A percentile compares a stretch with the other conserved stretches of the same genome.
Conservation (phyloP, 2,113 vertebrate genomes). For the mouse (Mus musculus) region DNA sequence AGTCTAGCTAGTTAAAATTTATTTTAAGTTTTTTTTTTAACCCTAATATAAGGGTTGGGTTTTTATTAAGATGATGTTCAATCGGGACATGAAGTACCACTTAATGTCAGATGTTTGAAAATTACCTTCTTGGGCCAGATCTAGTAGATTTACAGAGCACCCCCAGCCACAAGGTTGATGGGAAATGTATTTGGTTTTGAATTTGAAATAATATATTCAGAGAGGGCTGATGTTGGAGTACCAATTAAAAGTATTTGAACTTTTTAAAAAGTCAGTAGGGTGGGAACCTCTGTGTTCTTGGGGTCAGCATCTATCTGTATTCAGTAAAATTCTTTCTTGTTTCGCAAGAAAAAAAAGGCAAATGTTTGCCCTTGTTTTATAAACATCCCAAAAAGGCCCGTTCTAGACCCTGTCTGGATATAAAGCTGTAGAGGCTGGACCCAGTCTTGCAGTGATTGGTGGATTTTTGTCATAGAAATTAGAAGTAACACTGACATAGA, state of each 20-base stretch:
- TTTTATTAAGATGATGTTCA: slow-evolving; percentile 74
- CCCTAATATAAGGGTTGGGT: slow-evolving; percentile 66
- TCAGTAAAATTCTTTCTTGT: neutral
- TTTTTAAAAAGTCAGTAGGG: neutral
- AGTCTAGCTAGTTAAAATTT: slow-evolving; percentile 17
- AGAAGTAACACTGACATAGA: neutral
- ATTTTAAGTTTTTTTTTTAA: neutral
- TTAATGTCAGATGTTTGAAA: slow-evolving; percentile 75
- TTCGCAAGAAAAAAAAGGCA: neutral
- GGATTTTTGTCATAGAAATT: slow-evolving; percentile 16
- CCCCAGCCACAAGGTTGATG: slow-evolving; percentile 73
- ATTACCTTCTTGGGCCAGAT: slow-evolving; percentile 71
- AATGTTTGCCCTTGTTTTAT: slow-evolving; percentile 1
- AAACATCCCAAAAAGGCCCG: neutral
- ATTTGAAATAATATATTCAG: neutral
- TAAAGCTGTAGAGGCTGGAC: neutral
- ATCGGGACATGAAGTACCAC: slow-evolving; percentile 73
- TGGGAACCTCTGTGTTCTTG: neutral
- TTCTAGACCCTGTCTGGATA: neutral
- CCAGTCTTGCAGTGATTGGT: neutral
- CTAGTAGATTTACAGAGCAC: slow-evolving; percentile 69
- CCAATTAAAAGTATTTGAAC: neutral
- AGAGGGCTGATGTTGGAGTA: neutral
- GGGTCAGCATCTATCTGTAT: neutral
- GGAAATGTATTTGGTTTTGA: slow-evolving; percentile 65